These are phyloP conservation scores for Platycheirus rosarum DNA, from an alignment of 2,888 invertebrate species.

Conservation along the genomic window DNA sequence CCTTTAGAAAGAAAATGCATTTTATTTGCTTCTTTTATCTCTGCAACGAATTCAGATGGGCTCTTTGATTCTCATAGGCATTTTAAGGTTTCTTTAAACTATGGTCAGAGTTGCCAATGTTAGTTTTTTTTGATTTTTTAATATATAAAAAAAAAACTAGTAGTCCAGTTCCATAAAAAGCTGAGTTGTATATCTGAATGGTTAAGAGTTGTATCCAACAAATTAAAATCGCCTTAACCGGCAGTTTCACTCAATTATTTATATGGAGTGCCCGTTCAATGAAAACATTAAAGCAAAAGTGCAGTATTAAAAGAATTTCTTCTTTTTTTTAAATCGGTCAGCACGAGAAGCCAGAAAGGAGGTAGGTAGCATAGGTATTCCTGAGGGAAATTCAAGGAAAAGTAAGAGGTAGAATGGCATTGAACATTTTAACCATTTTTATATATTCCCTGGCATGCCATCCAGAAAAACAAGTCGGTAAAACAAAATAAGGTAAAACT, in stretches of 20 bases:
- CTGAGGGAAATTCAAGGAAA: constrained; percentile 43
- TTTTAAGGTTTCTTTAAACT: background rate
- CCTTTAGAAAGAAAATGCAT: constrained; percentile 33
- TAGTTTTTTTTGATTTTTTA: no score
- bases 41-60: background rate
- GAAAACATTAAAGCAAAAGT: no score
- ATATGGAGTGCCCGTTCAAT: constrained; percentile 30
- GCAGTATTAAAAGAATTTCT: background rate
- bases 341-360: no score
- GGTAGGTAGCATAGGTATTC: constrained; percentile 30
- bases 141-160: no score
- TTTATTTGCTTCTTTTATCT: no score
- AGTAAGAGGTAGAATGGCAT: constrained; percentile 49
- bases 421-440: constrained; percentile 61
- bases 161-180: no score
- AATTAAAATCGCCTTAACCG: constrained; percentile 82
- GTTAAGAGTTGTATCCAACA: constrained; percentile 76
- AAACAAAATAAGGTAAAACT: constrained; percentile 25
- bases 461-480: background rate
- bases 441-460: constrained; percentile 17
- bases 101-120: background rate
- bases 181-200: background rate
- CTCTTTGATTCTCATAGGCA: constrained; percentile 6
- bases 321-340: no score
- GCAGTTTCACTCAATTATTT: constrained; percentile 74